phyloP scores from a whole-genome alignment of 2,797 vertebrate genomes.

The Rhabdomys pumilio region DNA sequence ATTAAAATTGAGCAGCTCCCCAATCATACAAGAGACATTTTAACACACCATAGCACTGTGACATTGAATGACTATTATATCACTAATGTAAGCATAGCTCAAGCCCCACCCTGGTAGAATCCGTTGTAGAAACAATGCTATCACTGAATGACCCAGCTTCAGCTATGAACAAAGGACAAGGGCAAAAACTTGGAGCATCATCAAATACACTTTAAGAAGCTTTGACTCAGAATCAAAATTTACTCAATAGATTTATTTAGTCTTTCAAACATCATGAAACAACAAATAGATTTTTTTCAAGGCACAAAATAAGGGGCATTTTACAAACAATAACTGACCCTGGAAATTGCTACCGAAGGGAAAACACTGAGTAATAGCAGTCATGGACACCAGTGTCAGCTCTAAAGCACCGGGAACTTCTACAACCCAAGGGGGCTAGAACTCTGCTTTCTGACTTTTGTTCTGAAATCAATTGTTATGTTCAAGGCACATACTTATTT shows the following conservation, averaged over 20 bases:
- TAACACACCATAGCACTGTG: too few species aligned
- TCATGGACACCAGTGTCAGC: too few species aligned
- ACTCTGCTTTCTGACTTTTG: not conserved
- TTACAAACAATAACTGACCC: not conserved
- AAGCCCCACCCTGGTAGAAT: not conserved
- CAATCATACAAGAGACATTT: not conserved
- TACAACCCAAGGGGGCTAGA: not conserved
- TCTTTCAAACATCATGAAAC: not conserved
- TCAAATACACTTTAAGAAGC: not conserved
- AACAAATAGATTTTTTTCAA: not conserved
- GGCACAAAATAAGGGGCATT: not conserved
- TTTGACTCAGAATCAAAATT: not conserved
- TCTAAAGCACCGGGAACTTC: not conserved
- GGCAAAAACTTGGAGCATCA: not conserved
- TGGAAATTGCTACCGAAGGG: not conserved
- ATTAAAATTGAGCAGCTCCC: slow-evolving; percentile 27
- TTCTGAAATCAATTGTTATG: not conserved
- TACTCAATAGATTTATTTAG: not conserved
- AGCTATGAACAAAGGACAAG: not conserved
- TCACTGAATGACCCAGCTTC: not conserved
- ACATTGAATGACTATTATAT: not conserved
- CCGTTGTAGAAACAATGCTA: not conserved
- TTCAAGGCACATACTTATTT: not conserved
- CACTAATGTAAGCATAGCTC: not conserved
- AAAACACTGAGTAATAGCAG: not conserved